These are phyloP conservation scores for Oncorhynchus kisutch DNA, from an alignment of 2,113 vertebrate genomes.

Conservation along the genomic window DNA sequence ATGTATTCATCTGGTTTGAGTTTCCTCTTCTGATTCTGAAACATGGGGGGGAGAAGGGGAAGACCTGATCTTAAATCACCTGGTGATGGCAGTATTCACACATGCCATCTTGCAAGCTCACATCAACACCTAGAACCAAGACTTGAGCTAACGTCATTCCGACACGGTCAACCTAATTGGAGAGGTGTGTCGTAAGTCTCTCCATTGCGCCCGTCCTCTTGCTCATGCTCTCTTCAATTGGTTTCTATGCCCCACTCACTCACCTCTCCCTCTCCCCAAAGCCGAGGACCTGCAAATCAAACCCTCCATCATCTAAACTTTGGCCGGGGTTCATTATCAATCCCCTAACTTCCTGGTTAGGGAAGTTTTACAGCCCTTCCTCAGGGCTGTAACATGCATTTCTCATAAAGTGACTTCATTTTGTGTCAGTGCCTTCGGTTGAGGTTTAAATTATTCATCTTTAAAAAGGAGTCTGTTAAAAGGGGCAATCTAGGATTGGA, in stretches of 20 bases:
- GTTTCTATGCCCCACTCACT: background rate
- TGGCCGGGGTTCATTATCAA: conserved; percentile 2
- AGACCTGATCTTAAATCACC: too few relatives aligned
- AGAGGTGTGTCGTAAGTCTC: background rate
- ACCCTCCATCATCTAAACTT: conserved; percentile 7
- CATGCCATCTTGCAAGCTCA: background rate
- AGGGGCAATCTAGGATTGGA: too few relatives aligned
- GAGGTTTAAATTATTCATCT: background rate
- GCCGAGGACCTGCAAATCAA: conserved; percentile 41
- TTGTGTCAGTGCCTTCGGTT: background rate
- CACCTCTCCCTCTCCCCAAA: background rate
- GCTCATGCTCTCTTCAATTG: background rate
- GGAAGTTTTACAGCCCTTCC: too few relatives aligned
- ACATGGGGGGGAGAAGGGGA: too few relatives aligned
- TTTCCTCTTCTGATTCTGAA: too few relatives aligned
- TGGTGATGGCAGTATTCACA: background rate
- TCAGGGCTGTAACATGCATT: background rate
- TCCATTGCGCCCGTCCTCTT: background rate
- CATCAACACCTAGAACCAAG: background rate
- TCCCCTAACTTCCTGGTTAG: background rate
- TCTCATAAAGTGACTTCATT: conserved; percentile 5
- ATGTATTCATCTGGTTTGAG: too few relatives aligned
- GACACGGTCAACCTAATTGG: too few relatives aligned
- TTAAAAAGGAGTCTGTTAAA: too few relatives aligned
- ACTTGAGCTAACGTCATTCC: too few relatives aligned